Percentiles rank a stretch among this genome's conserved stretches.
Evolutionary conservation across 2,113 vertebrate species (phyloP).

Genomic region (Tychaedon coryphoeus): DNA sequence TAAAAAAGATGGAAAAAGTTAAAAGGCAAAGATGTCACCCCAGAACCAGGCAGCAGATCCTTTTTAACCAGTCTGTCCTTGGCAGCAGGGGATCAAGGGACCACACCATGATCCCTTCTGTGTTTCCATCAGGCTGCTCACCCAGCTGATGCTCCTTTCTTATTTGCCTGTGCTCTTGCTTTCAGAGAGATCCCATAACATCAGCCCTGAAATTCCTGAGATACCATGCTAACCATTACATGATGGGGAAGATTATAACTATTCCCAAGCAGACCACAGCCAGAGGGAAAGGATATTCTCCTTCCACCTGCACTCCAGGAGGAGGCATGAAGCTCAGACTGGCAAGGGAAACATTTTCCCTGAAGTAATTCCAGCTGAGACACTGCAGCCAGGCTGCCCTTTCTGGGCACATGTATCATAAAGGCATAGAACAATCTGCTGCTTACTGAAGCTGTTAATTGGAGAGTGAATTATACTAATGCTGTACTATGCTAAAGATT

Average conservation of each 20-base stretch:
- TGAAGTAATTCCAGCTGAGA: constrained; percentile 11
- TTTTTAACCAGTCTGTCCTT: background rate
- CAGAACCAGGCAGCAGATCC: background rate
- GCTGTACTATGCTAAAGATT: background rate
- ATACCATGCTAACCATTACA: background rate
- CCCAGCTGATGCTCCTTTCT: background rate
- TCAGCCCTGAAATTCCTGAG: background rate
- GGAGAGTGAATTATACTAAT: background rate
- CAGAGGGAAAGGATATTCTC: constrained; percentile 6
- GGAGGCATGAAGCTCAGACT: background rate
- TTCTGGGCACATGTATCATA: background rate
- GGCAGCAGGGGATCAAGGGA: background rate
- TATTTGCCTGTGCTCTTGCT: background rate
- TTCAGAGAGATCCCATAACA: background rate
- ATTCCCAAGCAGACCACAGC: background rate
- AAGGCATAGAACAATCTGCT: background rate
- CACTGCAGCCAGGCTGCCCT: background rate
- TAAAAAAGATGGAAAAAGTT: background rate
- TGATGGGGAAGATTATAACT: background rate
- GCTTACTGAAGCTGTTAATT: background rate
- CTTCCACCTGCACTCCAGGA: background rate
- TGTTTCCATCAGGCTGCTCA: background rate
- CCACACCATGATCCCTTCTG: background rate
- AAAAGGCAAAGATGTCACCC: background rate
- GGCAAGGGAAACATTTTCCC: background rate